Percentiles rank a stretch among this genome's conserved stretches.
Evolutionary conservation across 2,113 vertebrate species (phyloP).

Genomic region (Phylloscopus trochiloides): DNA sequence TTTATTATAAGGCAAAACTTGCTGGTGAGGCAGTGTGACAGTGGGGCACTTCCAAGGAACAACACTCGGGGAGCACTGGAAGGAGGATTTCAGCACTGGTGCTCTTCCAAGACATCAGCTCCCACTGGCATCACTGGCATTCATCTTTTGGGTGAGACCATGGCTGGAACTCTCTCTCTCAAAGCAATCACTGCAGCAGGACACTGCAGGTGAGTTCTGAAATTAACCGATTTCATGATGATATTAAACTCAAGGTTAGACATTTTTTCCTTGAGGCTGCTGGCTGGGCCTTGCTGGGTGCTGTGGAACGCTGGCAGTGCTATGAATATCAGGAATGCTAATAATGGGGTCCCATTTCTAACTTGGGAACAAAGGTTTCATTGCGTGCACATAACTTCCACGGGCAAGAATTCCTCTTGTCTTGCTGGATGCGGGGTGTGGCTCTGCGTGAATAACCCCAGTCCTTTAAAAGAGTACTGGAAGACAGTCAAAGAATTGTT

Average conservation of each 20-base stretch:
- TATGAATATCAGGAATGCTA: slow-evolving; percentile 64
- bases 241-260: neutral
- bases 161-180: neutral
- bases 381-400: slow-evolving; percentile 56
- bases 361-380: slow-evolving; percentile 48
- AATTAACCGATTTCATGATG: neutral
- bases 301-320: slow-evolving; percentile 10
- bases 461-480: slow-evolving; percentile 32
- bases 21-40: neutral
- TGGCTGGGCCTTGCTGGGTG: neutral
- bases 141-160: neutral
- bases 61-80: neutral
- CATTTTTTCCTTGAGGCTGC: neutral
- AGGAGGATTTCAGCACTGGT: neutral
- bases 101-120: neutral
- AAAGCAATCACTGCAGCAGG: neutral
- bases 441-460: neutral
- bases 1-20: neutral
- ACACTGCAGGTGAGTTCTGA: neutral
- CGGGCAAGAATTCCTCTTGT: slow-evolving; percentile 32
- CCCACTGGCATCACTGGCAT: neutral
- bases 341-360: slow-evolving; percentile 60
- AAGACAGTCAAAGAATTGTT: slow-evolving; percentile 44
- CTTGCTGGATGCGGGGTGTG: slow-evolving; percentile 10
- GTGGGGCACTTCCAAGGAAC: neutral